These are phyloP conservation scores for Galemys pyrenaicus DNA, from an alignment of 2,113 vertebrate genomes.

Conservation along the genomic window DNA sequence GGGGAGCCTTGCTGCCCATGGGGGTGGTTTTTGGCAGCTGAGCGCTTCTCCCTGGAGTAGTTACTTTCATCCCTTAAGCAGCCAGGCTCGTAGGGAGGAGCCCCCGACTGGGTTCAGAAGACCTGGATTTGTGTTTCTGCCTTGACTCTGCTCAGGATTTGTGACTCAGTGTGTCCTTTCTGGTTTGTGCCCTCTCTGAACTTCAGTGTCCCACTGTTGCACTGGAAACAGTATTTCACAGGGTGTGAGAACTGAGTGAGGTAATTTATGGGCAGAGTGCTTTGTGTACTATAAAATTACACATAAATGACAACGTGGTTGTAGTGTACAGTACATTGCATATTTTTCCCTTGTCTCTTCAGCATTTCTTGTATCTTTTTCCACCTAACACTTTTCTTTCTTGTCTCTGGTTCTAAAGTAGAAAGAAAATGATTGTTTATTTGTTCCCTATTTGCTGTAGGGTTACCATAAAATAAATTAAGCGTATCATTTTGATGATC, in stretches of 20 bases:
- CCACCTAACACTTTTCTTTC: background rate
- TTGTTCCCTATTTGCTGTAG: constrained; percentile 53
- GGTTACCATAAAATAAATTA: constrained; percentile 73
- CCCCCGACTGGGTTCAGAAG: background rate
- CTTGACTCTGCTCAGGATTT: background rate
- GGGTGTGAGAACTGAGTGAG: background rate
- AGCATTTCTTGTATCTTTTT: background rate
- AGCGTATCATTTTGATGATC: constrained; percentile 75
- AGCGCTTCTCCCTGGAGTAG: background rate
- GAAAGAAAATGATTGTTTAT: constrained; percentile 68
- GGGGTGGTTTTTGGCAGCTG: background rate
- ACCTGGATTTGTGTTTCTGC: background rate
- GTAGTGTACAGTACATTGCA: background rate
- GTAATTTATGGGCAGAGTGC: background rate
- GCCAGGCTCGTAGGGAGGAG: background rate
- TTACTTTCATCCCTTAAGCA: background rate
- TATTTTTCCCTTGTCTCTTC: background rate
- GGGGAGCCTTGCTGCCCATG: background rate
- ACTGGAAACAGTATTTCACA: background rate
- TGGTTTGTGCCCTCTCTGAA: constrained; percentile 14
- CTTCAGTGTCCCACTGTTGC: constrained; percentile 14
- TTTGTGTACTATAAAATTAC: background rate
- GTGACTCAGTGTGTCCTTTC: background rate
- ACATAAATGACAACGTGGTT: background rate
- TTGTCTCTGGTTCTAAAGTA: constrained; percentile 44